Evolutionary conservation across 2,797 vertebrate species (phyloP), one percentile per base, ranked within the genome.

Genomic region (Lacerta agilis): DNA sequence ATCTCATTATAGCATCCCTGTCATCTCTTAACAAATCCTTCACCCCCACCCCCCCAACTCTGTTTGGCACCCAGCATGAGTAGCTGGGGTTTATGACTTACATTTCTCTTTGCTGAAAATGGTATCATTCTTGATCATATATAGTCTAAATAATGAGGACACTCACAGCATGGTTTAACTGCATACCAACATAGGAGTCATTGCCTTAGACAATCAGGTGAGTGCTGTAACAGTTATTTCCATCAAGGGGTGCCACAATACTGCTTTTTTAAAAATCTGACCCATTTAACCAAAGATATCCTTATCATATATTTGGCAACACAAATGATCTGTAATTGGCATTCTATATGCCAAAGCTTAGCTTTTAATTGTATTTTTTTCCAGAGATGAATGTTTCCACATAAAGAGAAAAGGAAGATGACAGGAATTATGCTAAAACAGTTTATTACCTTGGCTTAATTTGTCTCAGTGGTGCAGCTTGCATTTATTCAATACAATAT

Each of bases 401-500:
- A 83, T 1, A n/a, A 82, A 18, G 88, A 89, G 36, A 90, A 69
- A 85, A 2, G 2, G 55, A 89, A 93, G 27, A 89, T 67, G 41
- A 93, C 84, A n/a, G 15, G 33, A 93, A 81, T 85, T 81, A 91
- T 49, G 72, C 75, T 86, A 93, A 86, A 95, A 90, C 61, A n/a
- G 41, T 90, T 94, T 82, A 88, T 79, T 64, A 79, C 73, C 79
- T 85, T 82, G 55, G 20, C 88, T 95, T 79, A 89, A 82, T 92
- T 94, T 80, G 94, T 75, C 87, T 92, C 83, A 67, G 58, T 66
- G 66, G 55, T 23, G 69, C 36, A 85, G 77, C 91, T 89, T 90
- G 89, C 82, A 83, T 95, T 94, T 92, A 95, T 90, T 93, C 90
- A 93, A 92, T 94, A 93, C 89, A 93, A 78, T 90, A 79, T 88